Conservation (phyloP, 2,113 vertebrate genomes). For the Aphelocoma coerulescens region DNA sequence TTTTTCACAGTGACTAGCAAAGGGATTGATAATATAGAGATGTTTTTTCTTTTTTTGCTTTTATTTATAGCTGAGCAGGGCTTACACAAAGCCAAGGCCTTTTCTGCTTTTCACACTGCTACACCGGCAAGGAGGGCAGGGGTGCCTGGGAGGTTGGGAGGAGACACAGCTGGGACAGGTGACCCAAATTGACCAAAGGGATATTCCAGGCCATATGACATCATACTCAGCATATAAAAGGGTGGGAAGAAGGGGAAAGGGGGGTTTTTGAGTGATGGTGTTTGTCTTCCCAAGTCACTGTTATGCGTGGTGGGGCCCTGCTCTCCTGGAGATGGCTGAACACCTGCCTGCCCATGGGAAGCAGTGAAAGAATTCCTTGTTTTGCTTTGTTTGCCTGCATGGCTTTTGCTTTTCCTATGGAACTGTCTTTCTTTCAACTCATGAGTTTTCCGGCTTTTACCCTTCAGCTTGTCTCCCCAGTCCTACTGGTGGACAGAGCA, state of each 20-base stretch:
- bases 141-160: accelerated
- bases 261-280: accelerated
- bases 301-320: background rate
- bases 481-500: background rate
- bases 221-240: no score
- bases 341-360: background rate
- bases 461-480: background rate
- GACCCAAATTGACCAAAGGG: no score
- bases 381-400: background rate
- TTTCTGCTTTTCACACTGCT: background rate
- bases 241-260: background rate
- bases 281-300: background rate
- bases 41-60: background rate
- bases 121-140: background rate
- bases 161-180: background rate
- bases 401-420: background rate
- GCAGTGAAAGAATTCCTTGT: background rate
- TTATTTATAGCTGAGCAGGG: background rate
- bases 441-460: background rate
- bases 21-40: background rate
- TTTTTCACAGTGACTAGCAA: background rate
- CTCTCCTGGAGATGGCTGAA: background rate
- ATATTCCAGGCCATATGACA: background rate
- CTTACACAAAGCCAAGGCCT: background rate
- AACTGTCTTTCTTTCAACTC: background rate